A percentile compares a stretch with the other conserved stretches of the same genome.
Evolutionary conservation across 35 echinoderm and acorn worm genomes (phyloP).

Genomic region (Amphiura filiformis): DNA sequence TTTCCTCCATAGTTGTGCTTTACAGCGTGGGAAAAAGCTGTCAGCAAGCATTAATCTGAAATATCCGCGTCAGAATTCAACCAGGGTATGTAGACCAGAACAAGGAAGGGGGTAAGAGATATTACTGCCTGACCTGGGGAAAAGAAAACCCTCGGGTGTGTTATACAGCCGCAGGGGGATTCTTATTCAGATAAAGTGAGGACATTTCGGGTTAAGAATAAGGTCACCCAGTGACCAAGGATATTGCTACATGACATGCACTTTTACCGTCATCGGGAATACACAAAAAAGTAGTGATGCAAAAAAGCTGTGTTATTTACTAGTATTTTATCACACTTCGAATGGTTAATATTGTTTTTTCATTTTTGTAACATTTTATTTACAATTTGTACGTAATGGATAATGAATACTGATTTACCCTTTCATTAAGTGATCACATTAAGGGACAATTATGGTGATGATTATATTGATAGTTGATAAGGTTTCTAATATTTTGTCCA

Average conservation of each 20-base stretch:
- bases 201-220: background rate
- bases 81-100: background rate
- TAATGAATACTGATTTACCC: too few relatives aligned
- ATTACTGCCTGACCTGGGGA: background rate
- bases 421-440: too few relatives aligned
- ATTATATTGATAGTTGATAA: too few relatives aligned
- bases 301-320: too few relatives aligned
- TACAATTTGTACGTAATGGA: too few relatives aligned
- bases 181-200: background rate
- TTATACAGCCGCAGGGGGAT: background rate
- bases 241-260: background rate
- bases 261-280: too few relatives aligned
- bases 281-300: too few relatives aligned
- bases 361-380: too few relatives aligned
- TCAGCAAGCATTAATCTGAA: background rate
- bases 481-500: too few relatives aligned
- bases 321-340: too few relatives aligned
- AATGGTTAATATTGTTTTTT: too few relatives aligned
- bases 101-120: background rate
- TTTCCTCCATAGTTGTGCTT: background rate
- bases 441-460: too few relatives aligned
- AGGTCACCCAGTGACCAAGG: background rate
- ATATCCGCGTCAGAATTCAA: background rate
- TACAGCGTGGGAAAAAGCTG: constrained; percentile 6
- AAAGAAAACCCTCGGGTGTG: background rate